Evolutionary conservation across 2,113 vertebrate genomes (phyloP).

Genomic region (Maccullochella peelii): DNA sequence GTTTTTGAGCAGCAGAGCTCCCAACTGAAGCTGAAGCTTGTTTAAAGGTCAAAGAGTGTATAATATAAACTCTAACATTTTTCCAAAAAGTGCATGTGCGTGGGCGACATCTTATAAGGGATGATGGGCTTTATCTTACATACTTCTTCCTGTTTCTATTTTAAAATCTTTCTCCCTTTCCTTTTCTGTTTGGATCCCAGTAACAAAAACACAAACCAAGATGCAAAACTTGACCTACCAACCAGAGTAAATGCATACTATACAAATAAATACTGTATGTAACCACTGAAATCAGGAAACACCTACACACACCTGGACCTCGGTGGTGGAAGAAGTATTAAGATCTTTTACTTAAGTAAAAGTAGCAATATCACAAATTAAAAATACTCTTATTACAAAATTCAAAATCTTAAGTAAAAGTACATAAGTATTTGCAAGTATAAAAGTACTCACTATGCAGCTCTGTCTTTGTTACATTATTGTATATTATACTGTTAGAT

Average conservation of each 20-base stretch:
- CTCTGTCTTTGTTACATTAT: not conserved
- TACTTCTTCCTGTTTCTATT: conserved; percentile 21
- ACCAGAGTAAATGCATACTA: not conserved
- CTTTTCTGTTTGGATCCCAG: not conserved
- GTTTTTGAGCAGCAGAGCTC: too few species aligned
- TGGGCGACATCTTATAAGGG: not conserved
- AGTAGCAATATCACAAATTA: not conserved
- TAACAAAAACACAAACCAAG: not conserved
- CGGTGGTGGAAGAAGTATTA: not conserved
- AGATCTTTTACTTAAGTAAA: not conserved
- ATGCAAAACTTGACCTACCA: not conserved
- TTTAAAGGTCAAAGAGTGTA: not conserved
- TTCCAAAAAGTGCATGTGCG: not conserved
- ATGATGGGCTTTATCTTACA: conserved; percentile 9
- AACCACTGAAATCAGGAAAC: not conserved
- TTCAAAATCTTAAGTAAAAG: not conserved
- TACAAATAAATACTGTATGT: not conserved
- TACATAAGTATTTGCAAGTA: not conserved
- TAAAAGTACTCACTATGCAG: not conserved
- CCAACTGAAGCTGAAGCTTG: not conserved
- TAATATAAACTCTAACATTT: not conserved
- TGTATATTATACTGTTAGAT: not conserved
- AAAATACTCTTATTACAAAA: too few species aligned
- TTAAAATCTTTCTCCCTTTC: not conserved
- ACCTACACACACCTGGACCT: not conserved